Base-by-base conservation (phyloP, 2,888 invertebrate genomes). In the Asteroscopus sphinx region DNA sequence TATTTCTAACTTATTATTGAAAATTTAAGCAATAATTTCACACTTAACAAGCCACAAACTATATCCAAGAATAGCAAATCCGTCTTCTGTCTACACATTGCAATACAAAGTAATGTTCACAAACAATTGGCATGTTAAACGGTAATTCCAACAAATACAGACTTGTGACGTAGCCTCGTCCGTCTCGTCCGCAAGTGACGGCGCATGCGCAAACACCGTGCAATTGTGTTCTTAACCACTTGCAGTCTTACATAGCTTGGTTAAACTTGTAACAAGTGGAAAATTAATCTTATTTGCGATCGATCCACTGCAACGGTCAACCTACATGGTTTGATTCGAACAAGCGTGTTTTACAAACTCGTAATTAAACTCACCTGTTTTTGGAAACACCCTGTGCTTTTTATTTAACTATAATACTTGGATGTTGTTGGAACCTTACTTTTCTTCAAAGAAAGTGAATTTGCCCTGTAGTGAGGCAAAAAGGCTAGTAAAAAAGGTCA, bases 191-290 rank as follows among this genome's bases (percentile, higher is more conserved):
- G 57, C 26, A n/a, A 37, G 32, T 53, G 40, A 21, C 40, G 51
- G 35, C 53, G 66, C 71, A 71, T 47, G 70, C 53, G 59, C 71
- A 64, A 67, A 75, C 40, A 70, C 39, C 66, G 65, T 73, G 68
- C 37, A 41, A 52, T 48, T 61, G 42, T 57, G 51, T 58, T 62
- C 65, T 45, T 48, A 59, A 54, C 49, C 54, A 66, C 61, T 70
- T 67, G 59, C 59, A 53, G 52, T 39, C 46, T 66, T 64, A 61
- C 67, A 57, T 46, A 56, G 68, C 62, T 67, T 68, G 51, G 35
- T 48, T 51, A 62, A 68, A 73, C 56, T 35, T 25, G 33, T 13
- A 32, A 25, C 49, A 69, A 51, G 32, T 52, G 58, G 37, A 36
- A 37, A 46, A 47, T 42, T 15, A 25, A 68, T 68, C 21, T 33